These are phyloP conservation scores for Cephalotes varians DNA, from an alignment of 2,888 invertebrate genomes.

Conservation along the genomic window DNA sequence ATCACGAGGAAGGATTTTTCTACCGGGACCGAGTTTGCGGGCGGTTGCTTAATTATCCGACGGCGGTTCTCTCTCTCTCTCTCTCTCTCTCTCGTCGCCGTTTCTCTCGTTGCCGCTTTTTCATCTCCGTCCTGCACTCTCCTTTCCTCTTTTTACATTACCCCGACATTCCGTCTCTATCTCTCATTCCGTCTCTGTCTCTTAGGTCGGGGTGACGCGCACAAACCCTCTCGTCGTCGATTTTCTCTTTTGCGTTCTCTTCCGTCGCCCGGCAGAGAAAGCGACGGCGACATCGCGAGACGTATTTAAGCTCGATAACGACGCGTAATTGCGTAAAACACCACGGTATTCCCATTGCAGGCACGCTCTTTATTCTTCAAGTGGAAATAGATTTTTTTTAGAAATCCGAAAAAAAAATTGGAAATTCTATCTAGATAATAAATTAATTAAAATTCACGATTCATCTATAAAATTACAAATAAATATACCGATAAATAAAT, in stretches of 20 bases:
- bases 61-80: neutral
- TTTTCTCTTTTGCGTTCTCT: conserved; percentile 49
- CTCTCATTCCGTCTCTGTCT: conserved; percentile 69
- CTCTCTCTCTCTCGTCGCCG: conserved; percentile 15
- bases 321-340: neutral
- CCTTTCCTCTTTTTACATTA: conserved; percentile 42
- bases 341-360: neutral
- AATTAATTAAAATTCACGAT: neutral
- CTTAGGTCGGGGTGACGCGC: conserved; percentile 57
- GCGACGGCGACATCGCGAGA: conserved; percentile 12
- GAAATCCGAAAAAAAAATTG: neutral
- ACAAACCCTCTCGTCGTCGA: conserved; percentile 30
- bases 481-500: neutral
- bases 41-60: conserved; percentile 27
- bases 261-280: conserved; percentile 41
- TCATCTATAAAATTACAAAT: neutral
- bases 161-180: conserved; percentile 61
- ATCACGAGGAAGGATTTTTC: conserved; percentile 14
- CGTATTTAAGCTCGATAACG: neutral
- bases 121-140: conserved; percentile 43
- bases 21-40: neutral
- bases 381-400: neutral
- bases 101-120: conserved; percentile 44
- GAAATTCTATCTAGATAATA: neutral
- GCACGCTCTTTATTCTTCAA: neutral